Conservation (phyloP, 1,140 invertebrate genomes). For the Zaprionus gabonicus region DNA sequence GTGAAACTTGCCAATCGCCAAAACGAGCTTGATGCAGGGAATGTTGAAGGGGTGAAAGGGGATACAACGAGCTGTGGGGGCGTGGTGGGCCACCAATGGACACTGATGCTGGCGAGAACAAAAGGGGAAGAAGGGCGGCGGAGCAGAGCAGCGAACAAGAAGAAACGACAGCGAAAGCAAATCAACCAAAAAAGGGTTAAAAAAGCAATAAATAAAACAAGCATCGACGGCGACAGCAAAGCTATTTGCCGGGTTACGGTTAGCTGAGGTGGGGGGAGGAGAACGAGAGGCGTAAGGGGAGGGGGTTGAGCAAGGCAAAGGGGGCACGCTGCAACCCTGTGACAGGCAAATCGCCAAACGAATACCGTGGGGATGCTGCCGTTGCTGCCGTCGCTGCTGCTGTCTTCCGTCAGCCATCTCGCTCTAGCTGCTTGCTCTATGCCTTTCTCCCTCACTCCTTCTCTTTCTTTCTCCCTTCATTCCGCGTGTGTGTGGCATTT, state of each 20-base stretch:
- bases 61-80: neutral
- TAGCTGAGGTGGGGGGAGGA: neutral
- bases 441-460: neutral
- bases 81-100: conserved; percentile 19
- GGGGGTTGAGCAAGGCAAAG: neutral
- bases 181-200: conserved; percentile 77
- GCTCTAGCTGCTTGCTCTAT: conserved; percentile 7
- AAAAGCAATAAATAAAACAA: conserved; percentile 83
- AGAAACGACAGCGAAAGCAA: conserved; percentile 58
- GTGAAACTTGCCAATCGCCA: conserved; percentile 55
- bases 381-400: neutral
- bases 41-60: neutral
- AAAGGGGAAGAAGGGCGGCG: neutral
- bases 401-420: conserved; percentile 4
- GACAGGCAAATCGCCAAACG: conserved; percentile 81
- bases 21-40: neutral
- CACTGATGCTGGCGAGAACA: conserved; percentile 30
- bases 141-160: conserved; percentile 28
- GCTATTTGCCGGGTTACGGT: conserved; percentile 65
- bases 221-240: conserved; percentile 75
- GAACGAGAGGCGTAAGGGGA: neutral
- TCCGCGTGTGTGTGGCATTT: conserved; percentile 59
- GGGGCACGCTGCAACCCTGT: conserved; percentile 50
- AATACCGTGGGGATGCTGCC: conserved; percentile 68
- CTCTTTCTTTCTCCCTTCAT: neutral